A percentile compares a stretch with the other conserved stretches of the same genome.
Evolutionary conservation across 2,797 vertebrate species (phyloP).

Genomic region (Cygnus olor): DNA sequence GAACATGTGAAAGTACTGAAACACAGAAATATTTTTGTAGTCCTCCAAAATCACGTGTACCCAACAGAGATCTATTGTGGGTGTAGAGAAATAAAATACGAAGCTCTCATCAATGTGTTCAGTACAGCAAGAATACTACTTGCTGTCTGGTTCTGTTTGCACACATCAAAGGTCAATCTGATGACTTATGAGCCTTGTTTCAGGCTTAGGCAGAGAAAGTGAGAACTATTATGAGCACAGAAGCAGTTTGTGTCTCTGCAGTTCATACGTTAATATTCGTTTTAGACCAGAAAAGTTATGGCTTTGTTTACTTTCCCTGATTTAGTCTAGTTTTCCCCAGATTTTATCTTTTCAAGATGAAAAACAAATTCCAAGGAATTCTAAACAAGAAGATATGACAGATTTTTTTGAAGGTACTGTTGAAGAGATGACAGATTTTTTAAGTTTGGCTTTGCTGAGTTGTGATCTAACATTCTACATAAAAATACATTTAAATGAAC

Average conservation of each 20-base stretch:
- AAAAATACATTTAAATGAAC: background rate
- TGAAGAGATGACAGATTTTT: background rate
- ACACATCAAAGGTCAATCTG: background rate
- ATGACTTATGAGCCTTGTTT: background rate
- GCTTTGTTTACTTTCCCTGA: background rate
- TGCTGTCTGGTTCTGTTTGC: background rate
- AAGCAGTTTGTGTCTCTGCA: background rate
- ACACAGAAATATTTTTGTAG: background rate
- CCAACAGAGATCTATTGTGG: background rate
- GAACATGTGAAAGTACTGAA: background rate
- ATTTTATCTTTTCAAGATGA: background rate
- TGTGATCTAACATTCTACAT: background rate
- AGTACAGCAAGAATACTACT: background rate
- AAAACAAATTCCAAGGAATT: background rate
- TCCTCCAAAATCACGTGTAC: background rate
- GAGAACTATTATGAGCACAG: background rate
- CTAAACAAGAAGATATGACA: background rate
- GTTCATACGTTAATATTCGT: background rate
- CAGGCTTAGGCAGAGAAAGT: background rate
- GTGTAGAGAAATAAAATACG: background rate
- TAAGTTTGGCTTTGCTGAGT: background rate
- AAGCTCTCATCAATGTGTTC: background rate
- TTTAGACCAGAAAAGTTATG: background rate
- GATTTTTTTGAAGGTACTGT: background rate
- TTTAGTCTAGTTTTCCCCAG: background rate